Percentiles rank a stretch among this genome's conserved stretches.
Evolutionary conservation across 2,113 vertebrate species (phyloP).

Genomic region (Corydoras maculifer): DNA sequence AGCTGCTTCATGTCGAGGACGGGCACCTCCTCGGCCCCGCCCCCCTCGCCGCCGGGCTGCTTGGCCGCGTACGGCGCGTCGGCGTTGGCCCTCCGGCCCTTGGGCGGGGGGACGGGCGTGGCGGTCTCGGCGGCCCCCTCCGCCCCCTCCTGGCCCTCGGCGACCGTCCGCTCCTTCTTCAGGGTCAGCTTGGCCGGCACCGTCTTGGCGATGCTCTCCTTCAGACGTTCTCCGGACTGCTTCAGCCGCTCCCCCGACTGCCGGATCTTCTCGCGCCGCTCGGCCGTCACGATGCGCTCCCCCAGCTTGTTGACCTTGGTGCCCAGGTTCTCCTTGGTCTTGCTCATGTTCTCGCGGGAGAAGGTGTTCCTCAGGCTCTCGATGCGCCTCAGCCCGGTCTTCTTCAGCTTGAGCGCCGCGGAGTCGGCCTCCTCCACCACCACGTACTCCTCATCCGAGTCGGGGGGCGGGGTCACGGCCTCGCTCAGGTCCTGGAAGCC

Average conservation of each 20-base stretch:
- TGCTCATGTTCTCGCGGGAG: slow-evolving; percentile 88
- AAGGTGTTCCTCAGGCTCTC: slow-evolving; percentile 93
- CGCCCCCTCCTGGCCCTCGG: slow-evolving; percentile 74
- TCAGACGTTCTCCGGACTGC: slow-evolving; percentile 79
- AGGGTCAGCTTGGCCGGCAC: slow-evolving; percentile 83
- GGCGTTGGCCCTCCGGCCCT: slow-evolving; percentile 61
- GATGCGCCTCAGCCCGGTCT: slow-evolving; percentile 84
- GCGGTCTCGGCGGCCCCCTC: slow-evolving; percentile 66
- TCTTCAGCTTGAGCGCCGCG: slow-evolving; percentile 72
- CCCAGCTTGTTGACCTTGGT: slow-evolving; percentile 83
- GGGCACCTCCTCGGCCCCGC: slow-evolving; percentile 66
- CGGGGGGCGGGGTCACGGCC: slow-evolving; percentile 70
- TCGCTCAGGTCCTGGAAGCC: slow-evolving; percentile 66
- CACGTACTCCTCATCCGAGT: slow-evolving; percentile 92
- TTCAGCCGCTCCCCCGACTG: slow-evolving; percentile 83
- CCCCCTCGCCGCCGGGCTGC: slow-evolving; percentile 60
- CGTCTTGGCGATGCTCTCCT: slow-evolving; percentile 80
- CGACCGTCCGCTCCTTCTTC: slow-evolving; percentile 71
- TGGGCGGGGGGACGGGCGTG: slow-evolving; percentile 69
- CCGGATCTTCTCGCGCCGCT: slow-evolving; percentile 87
- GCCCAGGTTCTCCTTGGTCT: slow-evolving; percentile 87
- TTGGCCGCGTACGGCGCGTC: slow-evolving; percentile 66
- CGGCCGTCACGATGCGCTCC: slow-evolving; percentile 86
- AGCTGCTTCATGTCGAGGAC: slow-evolving; percentile 85
- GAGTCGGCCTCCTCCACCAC: slow-evolving; percentile 77